Evolutionary conservation across 2,888 invertebrate species (phyloP).

Genomic region (Epiperipatus broadwayi): DNA sequence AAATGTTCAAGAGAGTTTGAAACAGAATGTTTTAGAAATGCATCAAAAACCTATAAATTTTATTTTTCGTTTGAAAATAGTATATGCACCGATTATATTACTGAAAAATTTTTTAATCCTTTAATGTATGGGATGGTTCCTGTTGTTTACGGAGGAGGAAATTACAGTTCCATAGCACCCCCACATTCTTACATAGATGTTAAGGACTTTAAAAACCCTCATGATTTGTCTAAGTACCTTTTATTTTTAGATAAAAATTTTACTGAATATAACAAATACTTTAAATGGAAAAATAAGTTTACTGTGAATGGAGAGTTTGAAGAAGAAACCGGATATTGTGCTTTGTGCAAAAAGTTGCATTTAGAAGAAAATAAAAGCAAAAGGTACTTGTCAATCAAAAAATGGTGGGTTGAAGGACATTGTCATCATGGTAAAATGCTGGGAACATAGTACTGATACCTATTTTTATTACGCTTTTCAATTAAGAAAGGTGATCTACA

Average conservation of each 20-base stretch:
- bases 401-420: too few species aligned
- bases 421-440: too few species aligned
- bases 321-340: too few species aligned
- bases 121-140: conserved; percentile 16
- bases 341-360: too few species aligned
- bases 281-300: conserved; percentile 24
- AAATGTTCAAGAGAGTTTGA: conserved; percentile 13
- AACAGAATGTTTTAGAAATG: conserved; percentile 11
- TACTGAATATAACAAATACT: conserved; percentile 26
- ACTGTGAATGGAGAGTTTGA: too few species aligned
- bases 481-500: too few species aligned
- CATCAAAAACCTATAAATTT: conserved; percentile 14
- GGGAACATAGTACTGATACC: too few species aligned
- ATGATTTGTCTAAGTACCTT: conserved; percentile 24
- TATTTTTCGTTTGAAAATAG: conserved; percentile 18
- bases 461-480: too few species aligned
- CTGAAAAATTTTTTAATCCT: conserved; percentile 17
- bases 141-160: conserved; percentile 18
- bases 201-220: conserved; percentile 21
- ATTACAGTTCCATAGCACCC: conserved; percentile 22
- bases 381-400: too few species aligned
- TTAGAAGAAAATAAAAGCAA: too few species aligned
- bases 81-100: conserved; percentile 17
- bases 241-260: conserved; percentile 24
- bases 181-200: conserved; percentile 25